Evolutionary conservation across 2,113 vertebrate genomes (phyloP).

Genomic region (Morone chrysops): DNA sequence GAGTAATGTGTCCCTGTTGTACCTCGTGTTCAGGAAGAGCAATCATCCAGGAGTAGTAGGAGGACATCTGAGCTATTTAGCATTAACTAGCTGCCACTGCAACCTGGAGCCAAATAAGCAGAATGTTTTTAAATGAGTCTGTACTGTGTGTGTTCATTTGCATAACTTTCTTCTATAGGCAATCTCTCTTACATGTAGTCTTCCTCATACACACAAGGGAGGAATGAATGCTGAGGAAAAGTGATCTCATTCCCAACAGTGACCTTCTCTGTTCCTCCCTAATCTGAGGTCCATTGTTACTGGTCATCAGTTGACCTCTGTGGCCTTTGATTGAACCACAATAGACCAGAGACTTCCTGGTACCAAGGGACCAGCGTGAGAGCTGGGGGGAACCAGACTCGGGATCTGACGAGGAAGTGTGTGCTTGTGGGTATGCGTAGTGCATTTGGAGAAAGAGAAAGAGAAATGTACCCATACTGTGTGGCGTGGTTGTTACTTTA

Average conservation of each 20-base stretch:
- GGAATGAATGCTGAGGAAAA: slow-evolving; percentile 32
- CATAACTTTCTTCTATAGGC: neutral
- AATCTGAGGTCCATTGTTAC: slow-evolving; percentile 68
- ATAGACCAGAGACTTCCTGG: slow-evolving; percentile 62
- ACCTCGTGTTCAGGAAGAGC: too few relatives aligned
- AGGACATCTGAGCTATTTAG: neutral
- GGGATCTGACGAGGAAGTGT: neutral
- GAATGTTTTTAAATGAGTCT: neutral
- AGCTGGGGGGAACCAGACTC: neutral
- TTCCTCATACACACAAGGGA: neutral
- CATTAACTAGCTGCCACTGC: neutral
- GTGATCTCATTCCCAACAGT: slow-evolving; percentile 66
- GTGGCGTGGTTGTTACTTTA: neutral
- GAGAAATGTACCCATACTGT: neutral
- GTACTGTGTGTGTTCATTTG: neutral
- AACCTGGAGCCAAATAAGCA: neutral
- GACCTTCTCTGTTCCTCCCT: slow-evolving; percentile 52
- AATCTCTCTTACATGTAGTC: neutral
- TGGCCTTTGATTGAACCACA: slow-evolving; percentile 50
- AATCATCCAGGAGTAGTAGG: too few relatives aligned
- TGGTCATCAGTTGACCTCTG: slow-evolving; percentile 44
- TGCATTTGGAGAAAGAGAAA: neutral
- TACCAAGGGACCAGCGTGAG: slow-evolving; percentile 31
- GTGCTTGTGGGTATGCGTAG: neutral
- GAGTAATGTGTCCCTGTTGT: neutral